phyloP scores from a whole-genome alignment of 2,888 invertebrate genomes.

The Acronicta alni region DNA sequence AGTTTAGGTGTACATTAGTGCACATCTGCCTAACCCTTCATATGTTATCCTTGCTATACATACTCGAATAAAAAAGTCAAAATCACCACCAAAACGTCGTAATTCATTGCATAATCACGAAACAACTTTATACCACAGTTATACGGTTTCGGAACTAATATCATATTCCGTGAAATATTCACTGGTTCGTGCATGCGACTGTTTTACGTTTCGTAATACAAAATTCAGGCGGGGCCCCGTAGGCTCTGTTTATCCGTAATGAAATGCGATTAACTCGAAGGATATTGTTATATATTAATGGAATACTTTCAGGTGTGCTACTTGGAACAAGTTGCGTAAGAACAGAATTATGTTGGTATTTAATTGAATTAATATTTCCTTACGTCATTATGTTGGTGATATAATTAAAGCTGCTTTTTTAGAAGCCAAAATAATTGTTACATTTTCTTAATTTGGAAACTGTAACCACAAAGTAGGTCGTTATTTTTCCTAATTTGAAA shows the following conservation, averaged over 20 bases:
- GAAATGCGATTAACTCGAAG: conserved; percentile 43
- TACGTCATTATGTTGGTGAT: no score
- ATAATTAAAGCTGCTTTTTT: no score
- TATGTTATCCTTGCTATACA: not conserved
- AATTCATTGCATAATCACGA: conserved; percentile 29
- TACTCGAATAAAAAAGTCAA: conserved; percentile 2
- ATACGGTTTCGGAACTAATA: conserved; percentile 31
- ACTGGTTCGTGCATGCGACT: conserved; percentile 26
- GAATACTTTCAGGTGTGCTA: conserved; percentile 24
- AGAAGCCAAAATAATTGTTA: no score
- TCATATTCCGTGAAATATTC: conserved; percentile 51
- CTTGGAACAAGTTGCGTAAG: conserved; percentile 10
- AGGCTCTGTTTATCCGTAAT: conserved; percentile 28
- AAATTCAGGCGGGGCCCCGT: conserved; percentile 31
- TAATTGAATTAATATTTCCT: no score
- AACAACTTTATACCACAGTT: conserved; percentile 24
- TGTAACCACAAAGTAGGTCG: no score
- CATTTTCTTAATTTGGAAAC: no score
- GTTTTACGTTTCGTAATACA: conserved; percentile 26
- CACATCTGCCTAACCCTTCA: no score
- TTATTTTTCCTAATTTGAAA: no score
- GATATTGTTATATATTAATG: conserved; percentile 45
- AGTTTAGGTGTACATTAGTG: no score
- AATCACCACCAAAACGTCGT: conserved; percentile 16
- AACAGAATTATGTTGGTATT: not conserved